These are phyloP conservation scores for Dermochelys coriacea DNA, from an alignment of 2,797 vertebrate species.

Conservation along the genomic window DNA sequence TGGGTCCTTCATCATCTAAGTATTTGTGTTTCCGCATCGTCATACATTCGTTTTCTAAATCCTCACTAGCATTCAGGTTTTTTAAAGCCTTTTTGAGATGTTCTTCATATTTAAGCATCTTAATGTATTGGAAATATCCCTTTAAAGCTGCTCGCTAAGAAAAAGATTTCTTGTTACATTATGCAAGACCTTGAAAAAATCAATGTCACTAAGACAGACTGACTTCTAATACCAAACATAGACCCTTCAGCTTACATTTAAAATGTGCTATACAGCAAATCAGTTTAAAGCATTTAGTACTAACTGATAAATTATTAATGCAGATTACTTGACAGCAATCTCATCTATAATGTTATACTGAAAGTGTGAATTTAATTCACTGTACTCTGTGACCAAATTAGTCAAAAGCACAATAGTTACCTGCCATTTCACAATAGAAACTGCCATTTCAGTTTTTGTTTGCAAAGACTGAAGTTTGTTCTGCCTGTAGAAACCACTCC, in stretches of 20 bases:
- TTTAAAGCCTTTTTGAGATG: constrained; percentile 77
- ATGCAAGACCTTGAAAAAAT: neutral
- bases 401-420: neutral
- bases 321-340: neutral
- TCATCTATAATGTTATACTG: neutral
- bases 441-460: neutral
- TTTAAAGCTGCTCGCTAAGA: constrained; percentile 83
- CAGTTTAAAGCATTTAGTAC: neutral
- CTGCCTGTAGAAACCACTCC: neutral
- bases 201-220: neutral
- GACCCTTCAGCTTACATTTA: fast-evolving
- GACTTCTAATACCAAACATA: fast-evolving
- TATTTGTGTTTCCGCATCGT: constrained; percentile 77
- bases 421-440: no score
- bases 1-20: constrained; percentile 79
- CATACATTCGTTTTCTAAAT: constrained; percentile 76
- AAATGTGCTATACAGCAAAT: neutral
- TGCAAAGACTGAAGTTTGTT: neutral
- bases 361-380: neutral
- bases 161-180: neutral
- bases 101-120: constrained; percentile 80
- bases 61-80: constrained; percentile 75
- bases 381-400: neutral
- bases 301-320: neutral
- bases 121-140: constrained; percentile 87